Evolutionary conservation across 2,797 vertebrate genomes (phyloP).

Genomic region (Lemur catta): DNA sequence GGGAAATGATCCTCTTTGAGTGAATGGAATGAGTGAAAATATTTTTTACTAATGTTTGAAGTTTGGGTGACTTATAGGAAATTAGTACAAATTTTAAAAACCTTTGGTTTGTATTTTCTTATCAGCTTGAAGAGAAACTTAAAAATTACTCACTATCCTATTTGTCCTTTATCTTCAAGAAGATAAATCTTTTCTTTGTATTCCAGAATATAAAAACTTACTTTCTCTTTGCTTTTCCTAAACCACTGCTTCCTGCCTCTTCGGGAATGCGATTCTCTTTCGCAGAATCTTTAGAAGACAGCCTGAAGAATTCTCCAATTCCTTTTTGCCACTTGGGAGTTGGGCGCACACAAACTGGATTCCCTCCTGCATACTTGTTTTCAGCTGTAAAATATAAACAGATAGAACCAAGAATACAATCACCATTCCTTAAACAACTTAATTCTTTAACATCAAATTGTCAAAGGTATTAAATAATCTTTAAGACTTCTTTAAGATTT

Average conservation of each 20-base stretch:
- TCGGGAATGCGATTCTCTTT: slow-evolving; percentile 88
- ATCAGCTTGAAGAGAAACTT: slow-evolving; percentile 25
- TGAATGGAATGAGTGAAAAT: background rate
- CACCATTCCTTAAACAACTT: background rate
- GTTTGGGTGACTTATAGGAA: slow-evolving; percentile 15
- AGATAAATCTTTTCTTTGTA: slow-evolving; percentile 34
- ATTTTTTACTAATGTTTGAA: slow-evolving; percentile 37
- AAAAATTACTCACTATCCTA: slow-evolving; percentile 4
- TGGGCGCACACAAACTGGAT: slow-evolving; percentile 90
- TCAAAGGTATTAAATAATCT: slow-evolving; percentile 20
- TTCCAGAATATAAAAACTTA: slow-evolving; percentile 78
- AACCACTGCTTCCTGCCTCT: slow-evolving; percentile 88
- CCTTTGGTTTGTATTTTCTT: slow-evolving; percentile 35
- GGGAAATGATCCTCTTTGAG: background rate
- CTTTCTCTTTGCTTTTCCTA: slow-evolving; percentile 85
- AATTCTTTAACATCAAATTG: slow-evolving; percentile 7
- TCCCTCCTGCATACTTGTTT: slow-evolving; percentile 88
- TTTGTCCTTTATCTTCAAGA: slow-evolving; percentile 28
- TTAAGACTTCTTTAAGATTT: background rate
- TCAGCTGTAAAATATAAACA: slow-evolving; percentile 83
- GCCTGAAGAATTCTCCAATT: slow-evolving; percentile 92
- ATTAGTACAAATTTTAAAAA: background rate
- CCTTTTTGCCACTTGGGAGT: slow-evolving; percentile 94
- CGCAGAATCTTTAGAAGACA: slow-evolving; percentile 84
- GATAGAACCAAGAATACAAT: background rate